Percentiles rank a stretch among this genome's conserved stretches.
Evolutionary conservation across 2,888 invertebrate species (phyloP).

Genomic region (Tetrapedia diversipes): DNA sequence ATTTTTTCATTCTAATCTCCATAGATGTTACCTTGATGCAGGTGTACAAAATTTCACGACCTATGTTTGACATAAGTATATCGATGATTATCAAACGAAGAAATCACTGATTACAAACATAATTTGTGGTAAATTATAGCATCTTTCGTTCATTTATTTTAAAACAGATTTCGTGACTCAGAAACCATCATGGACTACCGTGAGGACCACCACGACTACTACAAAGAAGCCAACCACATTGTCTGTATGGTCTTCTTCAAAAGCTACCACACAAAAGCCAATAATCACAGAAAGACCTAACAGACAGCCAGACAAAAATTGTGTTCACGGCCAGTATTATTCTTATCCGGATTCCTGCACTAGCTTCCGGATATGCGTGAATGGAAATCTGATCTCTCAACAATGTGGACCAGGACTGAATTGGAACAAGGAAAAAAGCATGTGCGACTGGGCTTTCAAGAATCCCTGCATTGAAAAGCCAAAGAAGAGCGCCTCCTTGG

Average conservation of each 20-base stretch:
- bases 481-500: conserved; percentile 50
- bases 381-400: conserved; percentile 88
- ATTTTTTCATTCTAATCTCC: not conserved
- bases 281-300: conserved; percentile 33
- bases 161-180: conserved; percentile 25
- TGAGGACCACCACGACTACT: conserved; percentile 39
- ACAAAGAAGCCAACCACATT: conserved; percentile 58
- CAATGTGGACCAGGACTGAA: conserved; percentile 90
- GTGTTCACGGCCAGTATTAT: conserved; percentile 90
- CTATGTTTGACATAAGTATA: not conserved
- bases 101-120: not conserved
- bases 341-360: conserved; percentile 88
- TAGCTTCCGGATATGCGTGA: conserved; percentile 91
- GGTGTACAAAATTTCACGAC: conserved; percentile 14
- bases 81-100: not conserved
- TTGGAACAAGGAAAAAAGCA: conserved; percentile 88
- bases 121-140: not conserved
- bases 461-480: conserved; percentile 74
- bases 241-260: conserved; percentile 47
- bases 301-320: conserved; percentile 78
- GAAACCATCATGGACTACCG: conserved; percentile 45
- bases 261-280: conserved; percentile 48
- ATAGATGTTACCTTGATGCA: not conserved
- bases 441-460: conserved; percentile 91
- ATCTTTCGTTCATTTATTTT: not conserved